Evolutionary conservation across 2,888 invertebrate genomes (phyloP), one percentile per base, ranked within the genome.

Genomic region (Caenorhabditis auriculariae): DNA sequence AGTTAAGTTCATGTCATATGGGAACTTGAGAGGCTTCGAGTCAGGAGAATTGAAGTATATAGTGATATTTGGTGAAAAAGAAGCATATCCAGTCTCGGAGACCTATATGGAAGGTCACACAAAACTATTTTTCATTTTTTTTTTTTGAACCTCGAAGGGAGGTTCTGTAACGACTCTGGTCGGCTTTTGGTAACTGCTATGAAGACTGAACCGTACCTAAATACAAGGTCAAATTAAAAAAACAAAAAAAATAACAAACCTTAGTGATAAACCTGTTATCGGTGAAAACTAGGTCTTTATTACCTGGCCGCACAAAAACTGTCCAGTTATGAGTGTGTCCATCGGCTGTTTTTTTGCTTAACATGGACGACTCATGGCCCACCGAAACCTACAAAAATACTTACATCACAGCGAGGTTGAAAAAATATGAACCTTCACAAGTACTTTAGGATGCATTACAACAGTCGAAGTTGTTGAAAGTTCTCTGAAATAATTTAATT

Each of bases 311-410:
- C 27, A 63, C 63, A 26, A 55, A 63, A 2, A 63, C 26, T 5
- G 58, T 59, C 63, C 63, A 63, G 39, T 29, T 27, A 39, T 63
- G 63, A 4, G 63, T 63, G 28, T 58, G 55, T 3, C 39, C 38
- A 21, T 29, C 19, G 12, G 42, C 5, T 4, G 51, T 51, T 32
- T 23, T 23, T 24, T 42, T 23, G 4, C 41, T 24, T 15, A 51
- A 42, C 32, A 12, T 27, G 9, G 15, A 6, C 3, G 52, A 58
- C n/a, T 56, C 44, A 24, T 63, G 63, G 7, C 63, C 63, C 9
- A 63, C 37, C 0, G 53, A 28, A 6, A 63, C 41, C 62, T 62
- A 21, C 9, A 32, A 32, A n/a, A 35, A 35, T 35, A 15, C 35
- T n/a, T 15, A n/a, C 35, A 12, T 12, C 12, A 35, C n/a, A n/a